phyloP scores from a whole-genome alignment of 2,888 invertebrate genomes.

The Drosophila hamatofila region DNA sequence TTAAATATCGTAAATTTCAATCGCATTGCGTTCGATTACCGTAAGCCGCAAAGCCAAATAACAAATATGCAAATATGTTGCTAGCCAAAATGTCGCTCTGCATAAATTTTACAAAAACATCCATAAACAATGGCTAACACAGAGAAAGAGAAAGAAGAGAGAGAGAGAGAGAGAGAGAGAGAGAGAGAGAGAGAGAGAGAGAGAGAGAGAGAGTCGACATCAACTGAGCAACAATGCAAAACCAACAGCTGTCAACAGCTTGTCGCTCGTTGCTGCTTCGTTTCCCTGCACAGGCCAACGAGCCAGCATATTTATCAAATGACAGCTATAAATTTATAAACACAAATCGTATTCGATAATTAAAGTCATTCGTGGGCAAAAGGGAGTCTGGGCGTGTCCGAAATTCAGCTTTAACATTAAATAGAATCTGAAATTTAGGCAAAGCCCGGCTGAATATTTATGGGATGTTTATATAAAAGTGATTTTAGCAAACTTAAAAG shows the following conservation, averaged over 20 bases:
- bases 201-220: neutral
- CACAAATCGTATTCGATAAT: slow-evolving; percentile 57
- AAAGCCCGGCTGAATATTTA: no score
- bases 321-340: slow-evolving; percentile 57
- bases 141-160: neutral
- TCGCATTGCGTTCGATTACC: slow-evolving; percentile 28
- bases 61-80: slow-evolving; percentile 70
- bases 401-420: neutral
- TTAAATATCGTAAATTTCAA: slow-evolving; percentile 48
- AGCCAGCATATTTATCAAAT: slow-evolving; percentile 55
- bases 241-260: slow-evolving; percentile 74
- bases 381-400: neutral
- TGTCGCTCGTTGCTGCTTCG: slow-evolving; percentile 58
- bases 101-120: slow-evolving; percentile 66
- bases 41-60: slow-evolving; percentile 15
- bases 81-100: slow-evolving; percentile 69
- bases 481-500: no score
- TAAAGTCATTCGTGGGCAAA: slow-evolving; percentile 37
- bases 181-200: neutral
- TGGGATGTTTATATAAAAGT: no score
- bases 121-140: slow-evolving; percentile 24
- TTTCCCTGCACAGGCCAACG: slow-evolving; percentile 23
- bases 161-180: neutral
- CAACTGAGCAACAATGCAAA: slow-evolving; percentile 38
- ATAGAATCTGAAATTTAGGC: neutral